These are phyloP conservation scores for Barnardius zonarius DNA, from an alignment of 2,113 vertebrate genomes.

Conservation along the genomic window DNA sequence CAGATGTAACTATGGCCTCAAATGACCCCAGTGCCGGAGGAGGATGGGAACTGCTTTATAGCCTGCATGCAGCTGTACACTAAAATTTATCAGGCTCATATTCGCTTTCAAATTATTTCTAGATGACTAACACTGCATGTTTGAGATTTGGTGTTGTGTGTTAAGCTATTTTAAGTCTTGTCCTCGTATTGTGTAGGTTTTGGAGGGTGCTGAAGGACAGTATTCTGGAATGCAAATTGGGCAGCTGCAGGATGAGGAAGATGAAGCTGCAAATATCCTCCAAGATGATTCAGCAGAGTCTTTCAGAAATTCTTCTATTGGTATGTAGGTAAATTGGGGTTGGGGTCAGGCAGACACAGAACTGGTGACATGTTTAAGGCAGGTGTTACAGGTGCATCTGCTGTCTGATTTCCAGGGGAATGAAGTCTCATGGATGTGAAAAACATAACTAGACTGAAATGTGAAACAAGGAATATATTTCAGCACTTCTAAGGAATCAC, in stretches of 20 bases:
- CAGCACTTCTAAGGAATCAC: not conserved
- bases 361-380: not conserved
- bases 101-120: not conserved
- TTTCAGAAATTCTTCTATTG: slow-evolving; percentile 81
- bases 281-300: slow-evolving; percentile 66
- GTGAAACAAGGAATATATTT: not conserved
- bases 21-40: not conserved
- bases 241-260: slow-evolving; percentile 89
- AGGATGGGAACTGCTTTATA: not conserved
- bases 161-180: not conserved
- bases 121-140: not conserved
- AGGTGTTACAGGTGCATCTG: not conserved
- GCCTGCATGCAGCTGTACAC: not conserved
- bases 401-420: not conserved
- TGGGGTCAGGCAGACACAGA: not conserved
- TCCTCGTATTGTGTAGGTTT: slow-evolving; percentile 73
- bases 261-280: slow-evolving; percentile 76
- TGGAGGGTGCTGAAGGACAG: slow-evolving; percentile 90
- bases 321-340: slow-evolving; percentile 64
- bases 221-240: slow-evolving; percentile 89
- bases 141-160: not conserved
- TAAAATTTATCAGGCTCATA: not conserved
- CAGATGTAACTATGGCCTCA: not conserved
- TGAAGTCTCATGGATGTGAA: not conserved
- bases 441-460: not conserved